phyloP scores from a whole-genome alignment of 2,888 invertebrate species.

The Drosophila prolongata region DNA sequence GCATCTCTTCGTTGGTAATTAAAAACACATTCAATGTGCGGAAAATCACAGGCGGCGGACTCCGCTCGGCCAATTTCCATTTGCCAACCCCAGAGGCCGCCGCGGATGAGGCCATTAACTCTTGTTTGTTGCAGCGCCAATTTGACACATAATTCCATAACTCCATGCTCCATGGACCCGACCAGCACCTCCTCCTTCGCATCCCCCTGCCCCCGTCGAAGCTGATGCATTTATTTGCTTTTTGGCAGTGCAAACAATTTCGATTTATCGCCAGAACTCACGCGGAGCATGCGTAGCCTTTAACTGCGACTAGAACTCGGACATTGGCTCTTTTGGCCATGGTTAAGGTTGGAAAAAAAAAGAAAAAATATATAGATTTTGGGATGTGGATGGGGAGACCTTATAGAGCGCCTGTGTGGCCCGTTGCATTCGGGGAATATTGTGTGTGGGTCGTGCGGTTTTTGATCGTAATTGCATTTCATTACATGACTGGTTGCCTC shows the following conservation, averaged over 20 bases:
- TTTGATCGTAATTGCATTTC: conserved; percentile 80
- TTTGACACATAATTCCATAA: conserved; percentile 78
- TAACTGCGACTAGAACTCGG: conserved; percentile 14
- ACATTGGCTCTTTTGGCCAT: conserved; percentile 12
- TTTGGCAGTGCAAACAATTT: conserved; percentile 79
- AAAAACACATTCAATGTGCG: conserved; percentile 80
- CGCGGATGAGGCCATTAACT: conserved; percentile 69
- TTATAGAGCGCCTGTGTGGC: conserved; percentile 32
- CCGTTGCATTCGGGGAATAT: conserved; percentile 22
- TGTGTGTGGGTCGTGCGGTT: conserved; percentile 68
- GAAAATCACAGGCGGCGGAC: conserved; percentile 68
- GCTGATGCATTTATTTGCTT: conserved; percentile 78
- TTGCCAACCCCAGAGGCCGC: conserved; percentile 50
- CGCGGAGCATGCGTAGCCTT: conserved; percentile 61
- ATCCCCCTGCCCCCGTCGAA: conserved; percentile 37
- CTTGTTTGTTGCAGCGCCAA: conserved; percentile 63
- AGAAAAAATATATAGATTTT: background rate
- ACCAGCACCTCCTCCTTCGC: background rate
- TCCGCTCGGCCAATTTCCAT: conserved; percentile 61
- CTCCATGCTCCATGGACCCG: conserved; percentile 52
- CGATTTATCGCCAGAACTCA: conserved; percentile 75
- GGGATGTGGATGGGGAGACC: background rate
- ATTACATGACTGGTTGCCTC: conserved; percentile 74
- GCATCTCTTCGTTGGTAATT: conserved; percentile 71
- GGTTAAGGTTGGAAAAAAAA: conserved; percentile 10